phyloP scores from a whole-genome alignment of 2,113 vertebrate species.

The Pogona vitticeps region DNA sequence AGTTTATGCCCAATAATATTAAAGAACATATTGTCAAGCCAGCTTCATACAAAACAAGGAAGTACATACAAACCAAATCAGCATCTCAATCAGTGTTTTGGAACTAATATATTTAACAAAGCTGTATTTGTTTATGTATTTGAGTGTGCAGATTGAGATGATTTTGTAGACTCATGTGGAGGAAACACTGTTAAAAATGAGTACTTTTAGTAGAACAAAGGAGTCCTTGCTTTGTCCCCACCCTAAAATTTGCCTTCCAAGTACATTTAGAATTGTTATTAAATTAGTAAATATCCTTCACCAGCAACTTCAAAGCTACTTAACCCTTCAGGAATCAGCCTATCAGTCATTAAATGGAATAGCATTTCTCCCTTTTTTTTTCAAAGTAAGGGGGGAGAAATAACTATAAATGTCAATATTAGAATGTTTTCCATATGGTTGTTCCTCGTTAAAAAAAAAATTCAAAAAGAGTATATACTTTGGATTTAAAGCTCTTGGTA shows the following conservation, averaged over 20 bases:
- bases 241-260: conserved; percentile 63
- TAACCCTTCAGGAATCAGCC: conserved; percentile 58
- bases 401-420: conserved; percentile 32
- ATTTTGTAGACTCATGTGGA: conserved; percentile 64
- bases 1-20: background rate
- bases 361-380: conserved; percentile 34
- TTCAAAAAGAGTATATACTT: conserved; percentile 12
- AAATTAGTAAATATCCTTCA: conserved; percentile 59
- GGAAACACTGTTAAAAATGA: conserved; percentile 70
- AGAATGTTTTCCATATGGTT: conserved; percentile 6
- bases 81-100: conserved; percentile 37
- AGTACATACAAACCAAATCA: conserved; percentile 45
- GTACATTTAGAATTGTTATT: conserved; percentile 68
- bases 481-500: conserved; percentile 31
- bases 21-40: conserved; percentile 26
- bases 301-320: conserved; percentile 75
- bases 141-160: conserved; percentile 31
- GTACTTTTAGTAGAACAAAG: conserved; percentile 50
- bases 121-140: conserved; percentile 64
- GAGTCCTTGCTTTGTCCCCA: conserved; percentile 45
- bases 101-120: conserved; percentile 63
- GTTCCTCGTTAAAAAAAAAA: conserved; percentile 30
- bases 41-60: conserved; percentile 53
- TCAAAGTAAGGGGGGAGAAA: conserved; percentile 53
- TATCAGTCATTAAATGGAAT: conserved; percentile 46